These are phyloP conservation scores for Lasius platythorax DNA, from an alignment of 2,888 invertebrate genomes.

Conservation along the genomic window DNA sequence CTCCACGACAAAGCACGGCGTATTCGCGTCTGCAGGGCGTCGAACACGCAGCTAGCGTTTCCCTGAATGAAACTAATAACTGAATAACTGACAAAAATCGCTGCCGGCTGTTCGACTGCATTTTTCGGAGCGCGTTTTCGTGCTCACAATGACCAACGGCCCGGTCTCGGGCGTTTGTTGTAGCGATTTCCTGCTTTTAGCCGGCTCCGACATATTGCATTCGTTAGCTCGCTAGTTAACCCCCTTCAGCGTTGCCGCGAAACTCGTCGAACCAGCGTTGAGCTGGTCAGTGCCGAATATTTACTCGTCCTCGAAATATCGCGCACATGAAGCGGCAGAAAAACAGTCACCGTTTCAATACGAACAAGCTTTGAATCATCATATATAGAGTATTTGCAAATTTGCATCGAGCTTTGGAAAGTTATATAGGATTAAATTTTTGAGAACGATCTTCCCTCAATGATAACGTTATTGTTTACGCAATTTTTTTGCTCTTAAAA, in stretches of 20 bases:
- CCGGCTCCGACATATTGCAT: constrained; percentile 76
- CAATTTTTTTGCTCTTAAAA: background rate
- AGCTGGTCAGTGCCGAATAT: constrained; percentile 69
- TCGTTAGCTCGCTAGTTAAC: constrained; percentile 73
- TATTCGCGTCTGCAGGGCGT: constrained; percentile 60
- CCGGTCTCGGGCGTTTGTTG: constrained; percentile 51
- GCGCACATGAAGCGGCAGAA: background rate
- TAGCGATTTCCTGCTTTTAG: constrained; percentile 63
- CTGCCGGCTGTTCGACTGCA: constrained; percentile 81
- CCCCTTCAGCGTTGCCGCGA: constrained; percentile 48
- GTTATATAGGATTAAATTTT: background rate
- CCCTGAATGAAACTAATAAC: constrained; percentile 81
- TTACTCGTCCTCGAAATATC: constrained; percentile 59
- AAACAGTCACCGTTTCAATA: constrained; percentile 38
- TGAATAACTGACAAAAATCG: constrained; percentile 82
- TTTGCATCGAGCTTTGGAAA: background rate
- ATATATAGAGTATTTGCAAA: constrained; percentile 18
- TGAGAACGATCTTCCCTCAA: background rate
- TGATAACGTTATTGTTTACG: background rate
- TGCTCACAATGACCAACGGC: constrained; percentile 70
- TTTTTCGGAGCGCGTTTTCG: constrained; percentile 73
- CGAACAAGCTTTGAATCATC: background rate
- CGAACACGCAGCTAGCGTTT: constrained; percentile 61
- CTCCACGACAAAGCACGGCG: constrained; percentile 45
- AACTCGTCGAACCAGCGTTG: constrained; percentile 62